Percentiles rank a stretch among this genome's conserved stretches.
Conservation (phyloP, 2,888 invertebrate species). For the Matsumyia berberina region DNA sequence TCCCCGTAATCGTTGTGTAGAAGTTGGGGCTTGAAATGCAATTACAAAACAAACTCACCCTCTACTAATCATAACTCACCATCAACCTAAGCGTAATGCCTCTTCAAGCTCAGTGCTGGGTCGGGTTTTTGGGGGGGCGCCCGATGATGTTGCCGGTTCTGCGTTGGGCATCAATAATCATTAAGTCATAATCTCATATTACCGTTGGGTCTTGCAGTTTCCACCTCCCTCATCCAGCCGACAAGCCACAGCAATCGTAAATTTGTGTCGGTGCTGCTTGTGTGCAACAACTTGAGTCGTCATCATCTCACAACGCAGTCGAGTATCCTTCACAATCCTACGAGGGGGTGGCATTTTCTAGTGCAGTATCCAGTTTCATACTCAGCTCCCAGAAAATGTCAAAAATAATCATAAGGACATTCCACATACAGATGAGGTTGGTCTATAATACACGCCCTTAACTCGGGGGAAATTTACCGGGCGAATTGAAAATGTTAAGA, state of each 20-base stretch:
- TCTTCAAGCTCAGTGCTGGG: conserved; percentile 39
- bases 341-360: background rate
- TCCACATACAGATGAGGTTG: conserved; percentile 26
- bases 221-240: conserved; percentile 20
- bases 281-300: conserved; percentile 57
- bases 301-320: conserved; percentile 28
- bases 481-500: conserved; percentile 56
- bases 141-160: conserved; percentile 44
- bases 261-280: conserved; percentile 55
- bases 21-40: conserved; percentile 56
- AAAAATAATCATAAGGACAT: conserved; percentile 62
- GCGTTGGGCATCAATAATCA: conserved; percentile 72
- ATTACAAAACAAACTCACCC: conserved; percentile 53
- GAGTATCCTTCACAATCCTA: conserved; percentile 26
- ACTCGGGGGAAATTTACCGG: conserved; percentile 55
- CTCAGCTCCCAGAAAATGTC: conserved; percentile 54
- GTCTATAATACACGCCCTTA: background rate
- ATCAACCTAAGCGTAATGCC: conserved; percentile 55
- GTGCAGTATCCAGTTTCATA: conserved; percentile 57
- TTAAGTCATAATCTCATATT: conserved; percentile 75
- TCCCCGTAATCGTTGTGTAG: background rate
- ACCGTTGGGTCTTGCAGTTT: conserved; percentile 48
- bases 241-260: conserved; percentile 59
- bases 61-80: conserved; percentile 60
- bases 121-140: no score